A percentile compares a stretch with the other conserved stretches of the same genome.
Conservation (phyloP, 1,140 invertebrate genomes). For the Ladona fulva region DNA sequence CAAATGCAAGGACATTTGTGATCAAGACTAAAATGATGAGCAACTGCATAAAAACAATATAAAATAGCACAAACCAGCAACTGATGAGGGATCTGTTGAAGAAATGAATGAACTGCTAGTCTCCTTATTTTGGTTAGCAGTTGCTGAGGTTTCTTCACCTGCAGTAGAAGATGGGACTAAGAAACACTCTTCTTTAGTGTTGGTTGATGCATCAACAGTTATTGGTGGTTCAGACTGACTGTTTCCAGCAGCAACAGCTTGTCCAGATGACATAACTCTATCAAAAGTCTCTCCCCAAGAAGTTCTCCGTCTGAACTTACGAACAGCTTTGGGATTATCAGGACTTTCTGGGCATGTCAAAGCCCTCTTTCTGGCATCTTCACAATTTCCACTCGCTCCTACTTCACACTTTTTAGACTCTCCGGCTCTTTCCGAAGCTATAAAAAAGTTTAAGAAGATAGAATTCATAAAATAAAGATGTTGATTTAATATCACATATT, state of each 20-base stretch:
- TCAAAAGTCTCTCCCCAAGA: not conserved
- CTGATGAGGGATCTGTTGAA: not conserved
- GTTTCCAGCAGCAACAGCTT: not conserved
- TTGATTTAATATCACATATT: too few species aligned
- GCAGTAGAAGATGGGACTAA: too few species aligned
- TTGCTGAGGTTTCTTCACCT: not conserved
- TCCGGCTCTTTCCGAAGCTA: not conserved
- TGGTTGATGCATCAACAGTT: not conserved
- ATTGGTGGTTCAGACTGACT: not conserved
- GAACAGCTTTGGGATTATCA: not conserved
- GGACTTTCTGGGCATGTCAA: not conserved
- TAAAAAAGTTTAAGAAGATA: too few species aligned
- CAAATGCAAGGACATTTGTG: too few species aligned
- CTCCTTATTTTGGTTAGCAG: not conserved
- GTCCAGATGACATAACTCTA: not conserved
- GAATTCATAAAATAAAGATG: too few species aligned
- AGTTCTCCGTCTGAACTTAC: not conserved
- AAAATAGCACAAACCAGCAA: not conserved
- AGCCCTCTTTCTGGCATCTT: not conserved
- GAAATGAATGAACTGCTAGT: not conserved
- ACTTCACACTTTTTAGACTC: not conserved
- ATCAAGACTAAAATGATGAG: too few species aligned
- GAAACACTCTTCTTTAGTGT: not conserved
- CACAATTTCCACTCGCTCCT: not conserved
- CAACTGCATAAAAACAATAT: too few species aligned